phyloP scores from a whole-genome alignment of 2,113 vertebrate species.

The Smithornis capensis region DNA sequence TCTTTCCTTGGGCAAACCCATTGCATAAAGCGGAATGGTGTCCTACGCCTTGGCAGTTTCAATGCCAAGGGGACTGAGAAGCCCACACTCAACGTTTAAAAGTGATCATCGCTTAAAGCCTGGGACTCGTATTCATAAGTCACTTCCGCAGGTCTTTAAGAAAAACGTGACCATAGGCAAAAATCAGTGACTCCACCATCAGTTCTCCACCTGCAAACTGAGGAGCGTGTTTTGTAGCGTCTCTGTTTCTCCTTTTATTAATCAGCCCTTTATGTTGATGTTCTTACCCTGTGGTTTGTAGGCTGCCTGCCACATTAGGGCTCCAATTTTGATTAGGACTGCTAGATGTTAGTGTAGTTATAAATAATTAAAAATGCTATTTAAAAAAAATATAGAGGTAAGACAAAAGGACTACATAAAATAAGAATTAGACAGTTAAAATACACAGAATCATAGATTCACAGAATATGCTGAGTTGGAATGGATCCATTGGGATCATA shows the following conservation, averaged over 20 bases:
- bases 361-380: not conserved
- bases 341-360: not conserved
- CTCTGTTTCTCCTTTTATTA: not conserved
- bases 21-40: not conserved
- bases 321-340: not conserved
- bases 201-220: not conserved
- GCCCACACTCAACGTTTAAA: not conserved
- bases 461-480: not conserved
- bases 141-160: not conserved
- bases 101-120: rapidly evolving
- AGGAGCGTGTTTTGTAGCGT: not conserved
- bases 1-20: not conserved
- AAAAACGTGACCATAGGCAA: not conserved
- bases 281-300: not conserved
- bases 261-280: not conserved
- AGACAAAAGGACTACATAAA: not conserved
- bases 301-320: not conserved
- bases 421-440: not conserved
- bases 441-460: not conserved
- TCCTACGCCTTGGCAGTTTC: not conserved
- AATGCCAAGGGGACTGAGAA: not conserved
- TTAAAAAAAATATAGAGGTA: not conserved
- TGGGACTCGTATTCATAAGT: rapidly evolving
- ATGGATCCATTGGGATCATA: not conserved
- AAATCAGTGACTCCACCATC: not conserved